A percentile compares a stretch with the other conserved stretches of the same genome.
phyloP scores from a whole-genome alignment of 2,888 invertebrate genomes.

The Tinea semifulvella region DNA sequence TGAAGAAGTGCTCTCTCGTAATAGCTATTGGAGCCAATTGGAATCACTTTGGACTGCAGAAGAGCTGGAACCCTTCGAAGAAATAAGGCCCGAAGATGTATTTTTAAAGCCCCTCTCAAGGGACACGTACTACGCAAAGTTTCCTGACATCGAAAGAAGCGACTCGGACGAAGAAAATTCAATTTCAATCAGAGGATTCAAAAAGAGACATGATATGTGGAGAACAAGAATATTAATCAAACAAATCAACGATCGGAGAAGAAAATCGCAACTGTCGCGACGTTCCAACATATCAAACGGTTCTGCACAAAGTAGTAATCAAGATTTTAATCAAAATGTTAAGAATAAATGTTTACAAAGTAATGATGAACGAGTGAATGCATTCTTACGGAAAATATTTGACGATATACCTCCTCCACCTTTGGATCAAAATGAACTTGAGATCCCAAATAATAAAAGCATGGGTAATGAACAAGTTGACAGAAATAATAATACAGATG shows the following conservation, averaged over 20 bases:
- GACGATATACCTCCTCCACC: conserved; percentile 48
- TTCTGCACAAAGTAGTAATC: background rate
- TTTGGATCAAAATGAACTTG: conserved; percentile 25
- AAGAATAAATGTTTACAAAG: background rate
- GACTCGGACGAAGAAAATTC: conserved; percentile 56
- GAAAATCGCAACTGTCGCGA: conserved; percentile 24
- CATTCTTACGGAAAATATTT: conserved; percentile 40
- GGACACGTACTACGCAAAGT: conserved; percentile 48
- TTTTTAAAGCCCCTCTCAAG: conserved; percentile 46
- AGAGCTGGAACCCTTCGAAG: conserved; percentile 56
- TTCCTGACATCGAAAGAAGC: conserved; percentile 53
- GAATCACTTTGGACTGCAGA: conserved; percentile 47
- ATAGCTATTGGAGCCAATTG: conserved; percentile 49
- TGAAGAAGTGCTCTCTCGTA: conserved; percentile 50
- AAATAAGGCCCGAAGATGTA: conserved; percentile 41
- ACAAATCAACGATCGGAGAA: conserved; percentile 32
- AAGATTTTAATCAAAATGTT: background rate
- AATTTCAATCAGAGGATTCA: conserved; percentile 42
- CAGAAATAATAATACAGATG: background rate
- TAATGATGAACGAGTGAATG: conserved; percentile 35
- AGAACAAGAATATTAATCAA: conserved; percentile 40
- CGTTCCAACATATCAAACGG: background rate
- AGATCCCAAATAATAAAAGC: background rate
- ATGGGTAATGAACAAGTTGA: background rate
- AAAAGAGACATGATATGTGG: conserved; percentile 45